Evolutionary conservation across 2,888 invertebrate species (phyloP).

Genomic region (Lepidochrysops patricia): DNA sequence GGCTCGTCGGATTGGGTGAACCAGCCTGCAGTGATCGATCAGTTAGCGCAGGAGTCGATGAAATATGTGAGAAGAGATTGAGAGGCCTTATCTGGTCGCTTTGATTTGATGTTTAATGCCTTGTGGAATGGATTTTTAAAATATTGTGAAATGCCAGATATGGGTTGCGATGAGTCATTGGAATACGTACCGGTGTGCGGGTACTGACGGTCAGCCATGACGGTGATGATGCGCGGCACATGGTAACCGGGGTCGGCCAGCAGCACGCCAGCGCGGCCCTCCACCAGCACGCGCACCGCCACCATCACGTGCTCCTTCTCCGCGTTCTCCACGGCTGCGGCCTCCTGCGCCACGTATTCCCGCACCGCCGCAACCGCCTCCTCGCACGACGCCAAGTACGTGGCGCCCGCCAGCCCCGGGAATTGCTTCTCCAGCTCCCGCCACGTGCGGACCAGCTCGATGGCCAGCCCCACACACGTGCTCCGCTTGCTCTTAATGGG

Average conservation of each 20-base stretch:
- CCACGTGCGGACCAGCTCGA: constrained; percentile 83
- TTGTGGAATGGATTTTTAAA: no score
- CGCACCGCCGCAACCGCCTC: constrained; percentile 80
- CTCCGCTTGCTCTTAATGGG: constrained; percentile 85
- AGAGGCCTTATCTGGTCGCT: no score
- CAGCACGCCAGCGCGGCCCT: constrained; percentile 83
- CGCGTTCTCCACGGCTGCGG: constrained; percentile 76
- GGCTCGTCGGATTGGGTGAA: constrained; percentile 87
- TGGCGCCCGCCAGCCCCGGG: constrained; percentile 78
- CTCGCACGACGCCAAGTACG: constrained; percentile 86
- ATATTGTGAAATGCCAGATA: no score
- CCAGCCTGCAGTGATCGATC: constrained; percentile 76
- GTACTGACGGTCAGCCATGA: constrained; percentile 88
- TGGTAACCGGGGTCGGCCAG: constrained; percentile 94
- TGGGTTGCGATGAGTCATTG: no score
- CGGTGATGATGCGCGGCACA: constrained; percentile 87
- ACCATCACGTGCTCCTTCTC: constrained; percentile 94
- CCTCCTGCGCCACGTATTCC: constrained; percentile 73
- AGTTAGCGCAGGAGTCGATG: background rate
- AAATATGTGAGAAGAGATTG: no score
- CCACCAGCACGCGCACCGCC: constrained; percentile 82
- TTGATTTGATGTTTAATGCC: no score
- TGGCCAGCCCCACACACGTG: constrained; percentile 91
- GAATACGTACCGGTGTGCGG: constrained; percentile 85
- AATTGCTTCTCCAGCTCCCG: constrained; percentile 73